A percentile compares a stretch with the other conserved stretches of the same genome.
phyloP scores from a whole-genome alignment of 2,888 invertebrate genomes.

The Eubasilissa splendida region DNA sequence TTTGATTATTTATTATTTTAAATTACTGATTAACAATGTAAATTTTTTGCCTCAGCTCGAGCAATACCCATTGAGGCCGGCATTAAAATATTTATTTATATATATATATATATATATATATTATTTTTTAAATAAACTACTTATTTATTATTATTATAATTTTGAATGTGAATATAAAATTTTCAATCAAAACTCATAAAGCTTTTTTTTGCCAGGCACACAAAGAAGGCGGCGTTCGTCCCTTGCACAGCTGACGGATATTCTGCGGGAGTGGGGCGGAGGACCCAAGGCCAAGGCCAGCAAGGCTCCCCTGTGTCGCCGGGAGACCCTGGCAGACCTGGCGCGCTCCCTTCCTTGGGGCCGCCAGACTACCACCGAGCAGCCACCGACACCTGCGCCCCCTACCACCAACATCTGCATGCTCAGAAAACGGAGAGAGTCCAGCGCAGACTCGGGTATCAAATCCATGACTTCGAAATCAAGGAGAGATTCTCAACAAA shows the following conservation, averaged over 20 bases:
- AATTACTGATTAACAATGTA: no score
- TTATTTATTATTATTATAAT: no score
- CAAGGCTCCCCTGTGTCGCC: slow-evolving; percentile 81
- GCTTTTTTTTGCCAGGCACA: slow-evolving; percentile 66
- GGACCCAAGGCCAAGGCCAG: slow-evolving; percentile 73
- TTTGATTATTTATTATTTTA: no score
- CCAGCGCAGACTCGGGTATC: slow-evolving; percentile 89
- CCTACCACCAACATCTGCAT: slow-evolving; percentile 68
- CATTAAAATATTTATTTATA: no score
- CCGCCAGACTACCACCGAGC: slow-evolving; percentile 74
- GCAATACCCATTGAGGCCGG: no score
- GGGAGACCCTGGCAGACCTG: slow-evolving; percentile 91
- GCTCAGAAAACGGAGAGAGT: slow-evolving; percentile 85
- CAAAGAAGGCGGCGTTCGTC: slow-evolving; percentile 87
- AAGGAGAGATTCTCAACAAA: slow-evolving; percentile 81
- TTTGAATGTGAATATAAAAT: no score
- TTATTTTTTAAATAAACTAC: no score
- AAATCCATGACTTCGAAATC: slow-evolving; percentile 80
- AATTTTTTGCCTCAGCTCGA: no score
- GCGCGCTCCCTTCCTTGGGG: slow-evolving; percentile 90
- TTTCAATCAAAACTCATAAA: no score
- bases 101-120: no score
- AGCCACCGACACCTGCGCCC: slow-evolving; percentile 62
- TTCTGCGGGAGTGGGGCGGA: slow-evolving; percentile 89
- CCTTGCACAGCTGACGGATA: slow-evolving; percentile 90